Evolutionary conservation across 2,113 vertebrate genomes (phyloP), one percentile per base, ranked within the genome.

Genomic region (Lepus timidus): DNA sequence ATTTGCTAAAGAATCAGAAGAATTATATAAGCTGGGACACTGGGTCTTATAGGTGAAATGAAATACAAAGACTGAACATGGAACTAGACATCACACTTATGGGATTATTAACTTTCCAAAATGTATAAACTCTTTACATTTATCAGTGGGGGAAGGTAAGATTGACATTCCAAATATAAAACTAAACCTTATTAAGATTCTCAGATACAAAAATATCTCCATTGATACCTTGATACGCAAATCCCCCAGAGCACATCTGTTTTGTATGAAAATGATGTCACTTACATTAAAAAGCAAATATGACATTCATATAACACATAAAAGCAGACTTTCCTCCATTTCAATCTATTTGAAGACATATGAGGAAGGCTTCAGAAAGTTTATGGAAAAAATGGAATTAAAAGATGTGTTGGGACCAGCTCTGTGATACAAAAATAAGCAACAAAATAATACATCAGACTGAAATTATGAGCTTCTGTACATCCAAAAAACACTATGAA

Each of bases 141-240:
- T 88, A 49, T 81, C 52, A 94, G 88, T 36, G 70, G 14, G 27
- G 12, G 23, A 52, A 83, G 5, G 6, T 61, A 62, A 91, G 14
- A 85, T 73, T 61, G 85, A 80, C 85, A 67, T 83, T 85, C 16
- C n/a, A 51, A 84, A 95, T 95, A 65, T 36, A 92, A 96, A 88
- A 75, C 0, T 75, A 87, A 76, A 67, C 90, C 39, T 85, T 74
- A 33, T 61, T 84, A 25, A 9, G 14, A 70, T 52, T 92, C 52
- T 90, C 52, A 82, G 19, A 92, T 71, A 67, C 27, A 13, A 95
- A 93, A 80, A 58, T 89, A 62, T 52, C 19, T 71, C 9, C 25
- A 88, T 3, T 81, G 27, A 81, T 74, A 85, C 23, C 52, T 75
- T 73, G 7, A 89, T 49, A n/a, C 58, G 14, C 7, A 88, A 71